Evolutionary conservation across 1,140 invertebrate species (phyloP).

Genomic region (Saccostrea echinata): DNA sequence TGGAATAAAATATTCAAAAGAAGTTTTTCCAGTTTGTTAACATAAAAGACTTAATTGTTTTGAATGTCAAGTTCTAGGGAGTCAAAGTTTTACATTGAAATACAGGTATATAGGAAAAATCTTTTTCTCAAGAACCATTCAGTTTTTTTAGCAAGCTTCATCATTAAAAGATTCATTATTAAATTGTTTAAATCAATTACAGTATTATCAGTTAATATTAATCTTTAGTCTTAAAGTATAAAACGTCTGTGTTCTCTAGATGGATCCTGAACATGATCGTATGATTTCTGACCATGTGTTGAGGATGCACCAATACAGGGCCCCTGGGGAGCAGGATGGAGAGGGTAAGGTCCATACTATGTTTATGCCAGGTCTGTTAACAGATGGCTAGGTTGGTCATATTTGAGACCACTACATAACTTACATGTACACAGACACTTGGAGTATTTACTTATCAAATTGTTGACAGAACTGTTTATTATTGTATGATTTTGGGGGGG

Average conservation of each 20-base stretch:
- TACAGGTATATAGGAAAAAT: too few relatives aligned
- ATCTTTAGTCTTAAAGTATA: too few relatives aligned
- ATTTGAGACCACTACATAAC: too few relatives aligned
- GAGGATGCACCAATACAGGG: slow-evolving; percentile 96
- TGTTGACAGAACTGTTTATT: neutral
- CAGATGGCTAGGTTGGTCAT: neutral
- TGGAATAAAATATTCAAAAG: too few relatives aligned
- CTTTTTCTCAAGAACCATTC: too few relatives aligned
- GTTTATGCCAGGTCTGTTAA: neutral
- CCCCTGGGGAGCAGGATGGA: slow-evolving; percentile 95
- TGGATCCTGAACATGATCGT: slow-evolving; percentile 93
- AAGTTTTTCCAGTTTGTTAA: too few relatives aligned
- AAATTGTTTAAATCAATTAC: neutral
- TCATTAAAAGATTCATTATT: too few relatives aligned
- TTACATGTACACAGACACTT: too few relatives aligned
- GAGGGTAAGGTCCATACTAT: slow-evolving; percentile 82
- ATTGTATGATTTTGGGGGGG: neutral
- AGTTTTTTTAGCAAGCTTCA: too few relatives aligned
- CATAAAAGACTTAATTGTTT: too few relatives aligned
- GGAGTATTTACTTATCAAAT: too few relatives aligned
- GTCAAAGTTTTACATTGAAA: too few relatives aligned
- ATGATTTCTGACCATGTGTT: slow-evolving; percentile 98
- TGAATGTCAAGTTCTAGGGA: neutral
- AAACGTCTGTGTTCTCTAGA: slow-evolving; percentile 68
- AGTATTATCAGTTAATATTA: neutral